Conservation (phyloP, 2,113 vertebrate genomes). For the Amblyornis subalaris region DNA sequence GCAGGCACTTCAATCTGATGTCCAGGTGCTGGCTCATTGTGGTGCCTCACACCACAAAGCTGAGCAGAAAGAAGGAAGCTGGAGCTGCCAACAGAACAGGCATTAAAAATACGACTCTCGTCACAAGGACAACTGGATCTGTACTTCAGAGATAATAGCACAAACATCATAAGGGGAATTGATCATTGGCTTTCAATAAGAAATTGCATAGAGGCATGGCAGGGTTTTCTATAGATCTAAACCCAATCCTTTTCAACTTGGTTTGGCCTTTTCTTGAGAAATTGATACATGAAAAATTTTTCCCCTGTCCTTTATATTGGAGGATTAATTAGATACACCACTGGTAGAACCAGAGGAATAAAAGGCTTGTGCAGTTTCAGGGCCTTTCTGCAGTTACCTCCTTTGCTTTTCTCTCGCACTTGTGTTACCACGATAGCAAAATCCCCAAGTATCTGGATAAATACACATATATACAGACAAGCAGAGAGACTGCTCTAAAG, state of each 20-base stretch:
- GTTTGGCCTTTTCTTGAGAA: neutral
- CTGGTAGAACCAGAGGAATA: neutral
- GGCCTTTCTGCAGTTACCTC: neutral
- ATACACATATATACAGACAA: neutral
- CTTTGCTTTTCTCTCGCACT: neutral
- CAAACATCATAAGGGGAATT: neutral
- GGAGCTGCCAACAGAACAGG: neutral
- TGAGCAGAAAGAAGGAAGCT: neutral
- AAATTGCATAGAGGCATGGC: fast-evolving
- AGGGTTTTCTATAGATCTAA: neutral
- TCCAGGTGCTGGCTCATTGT: neutral
- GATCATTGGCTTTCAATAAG: neutral
- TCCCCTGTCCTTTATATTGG: neutral
- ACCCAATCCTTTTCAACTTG: neutral
- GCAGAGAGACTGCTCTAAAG: neutral
- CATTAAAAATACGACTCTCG: neutral
- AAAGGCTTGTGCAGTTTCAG: neutral
- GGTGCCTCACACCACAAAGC: neutral
- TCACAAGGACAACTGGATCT: neutral
- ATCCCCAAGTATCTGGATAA: neutral
- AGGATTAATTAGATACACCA: neutral
- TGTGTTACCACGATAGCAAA: neutral
- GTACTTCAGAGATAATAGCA: neutral
- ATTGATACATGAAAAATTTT: neutral
- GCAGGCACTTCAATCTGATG: neutral